A percentile compares a stretch with the other conserved stretches of the same genome.
These are phyloP conservation scores for Cephalopholis sonnerati DNA, from an alignment of 2,113 vertebrate species.

Conservation along the genomic window DNA sequence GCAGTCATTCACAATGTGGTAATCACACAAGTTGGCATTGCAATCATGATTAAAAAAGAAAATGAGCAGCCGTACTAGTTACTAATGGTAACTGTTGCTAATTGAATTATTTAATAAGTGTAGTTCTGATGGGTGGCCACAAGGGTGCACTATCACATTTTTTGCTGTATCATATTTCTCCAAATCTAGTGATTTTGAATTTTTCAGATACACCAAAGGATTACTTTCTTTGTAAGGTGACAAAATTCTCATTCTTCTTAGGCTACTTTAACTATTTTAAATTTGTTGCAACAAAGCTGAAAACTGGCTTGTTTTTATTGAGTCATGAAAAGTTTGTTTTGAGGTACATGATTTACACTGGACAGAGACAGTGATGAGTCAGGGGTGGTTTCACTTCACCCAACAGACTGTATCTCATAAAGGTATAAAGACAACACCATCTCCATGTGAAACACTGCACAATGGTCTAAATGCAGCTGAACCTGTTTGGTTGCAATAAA, in stretches of 20 bases:
- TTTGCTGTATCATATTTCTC: neutral
- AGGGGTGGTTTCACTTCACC: neutral
- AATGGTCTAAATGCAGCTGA: neutral
- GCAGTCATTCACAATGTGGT: no score
- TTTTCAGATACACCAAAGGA: neutral
- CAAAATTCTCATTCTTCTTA: neutral
- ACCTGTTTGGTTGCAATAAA: neutral
- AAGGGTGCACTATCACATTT: neutral
- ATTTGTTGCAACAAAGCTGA: no score
- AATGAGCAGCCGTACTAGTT: no score
- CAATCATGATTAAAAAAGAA: no score
- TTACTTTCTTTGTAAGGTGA: neutral
- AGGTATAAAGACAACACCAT: neutral
- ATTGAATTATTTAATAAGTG: neutral
- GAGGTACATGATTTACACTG: neutral
- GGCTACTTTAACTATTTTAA: neutral
- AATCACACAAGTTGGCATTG: no score
- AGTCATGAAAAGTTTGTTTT: neutral
- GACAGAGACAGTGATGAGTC: neutral
- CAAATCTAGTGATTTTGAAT: neutral
- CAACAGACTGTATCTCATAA: neutral
- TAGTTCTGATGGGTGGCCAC: conserved; percentile 16
- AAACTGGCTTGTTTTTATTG: no score
- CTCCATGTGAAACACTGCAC: neutral
- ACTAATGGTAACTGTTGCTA: no score